Percentiles rank a stretch among this genome's conserved stretches.
phyloP scores from a whole-genome alignment of 1,140 invertebrate species.

The Lordiphosa collinella region DNA sequence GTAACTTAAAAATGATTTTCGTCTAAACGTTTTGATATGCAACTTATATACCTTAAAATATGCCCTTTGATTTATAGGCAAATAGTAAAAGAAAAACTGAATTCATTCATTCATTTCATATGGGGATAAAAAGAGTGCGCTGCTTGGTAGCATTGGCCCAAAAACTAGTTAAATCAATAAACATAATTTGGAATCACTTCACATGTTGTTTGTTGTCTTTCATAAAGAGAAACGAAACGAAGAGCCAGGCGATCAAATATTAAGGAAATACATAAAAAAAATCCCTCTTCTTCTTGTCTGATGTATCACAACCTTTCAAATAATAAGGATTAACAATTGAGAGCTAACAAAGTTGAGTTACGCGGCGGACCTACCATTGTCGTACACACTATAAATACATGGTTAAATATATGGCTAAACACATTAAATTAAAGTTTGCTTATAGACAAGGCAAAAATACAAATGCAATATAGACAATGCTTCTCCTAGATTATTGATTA shows the following conservation, averaged over 20 bases:
- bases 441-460: constrained; percentile 70
- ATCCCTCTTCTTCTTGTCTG: constrained; percentile 25
- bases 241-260: constrained; percentile 11
- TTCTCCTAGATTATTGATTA: constrained; percentile 57
- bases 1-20: too few species aligned
- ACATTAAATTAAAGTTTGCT: constrained; percentile 57
- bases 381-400: constrained; percentile 48
- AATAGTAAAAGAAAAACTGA: constrained; percentile 9
- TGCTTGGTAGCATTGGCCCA: constrained; percentile 1
- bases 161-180: not conserved
- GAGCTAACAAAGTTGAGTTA: constrained; percentile 60
- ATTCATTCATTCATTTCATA: not conserved
- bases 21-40: too few species aligned
- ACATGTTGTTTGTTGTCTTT: constrained; percentile 26
- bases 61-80: not conserved
- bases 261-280: constrained; percentile 63
- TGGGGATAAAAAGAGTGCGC: constrained; percentile 2
- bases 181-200: not conserved
- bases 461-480: constrained; percentile 43
- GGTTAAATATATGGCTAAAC: constrained; percentile 62
- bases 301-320: constrained; percentile 73
- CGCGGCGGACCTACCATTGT: constrained; percentile 31
- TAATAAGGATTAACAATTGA: constrained; percentile 65
- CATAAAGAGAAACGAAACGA: constrained; percentile 24
- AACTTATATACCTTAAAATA: too few species aligned